A percentile compares a stretch with the other conserved stretches of the same genome.
These are phyloP conservation scores for Sebastes paucispinis DNA, from an alignment of 2,797 vertebrate genomes.

Conservation along the genomic window DNA sequence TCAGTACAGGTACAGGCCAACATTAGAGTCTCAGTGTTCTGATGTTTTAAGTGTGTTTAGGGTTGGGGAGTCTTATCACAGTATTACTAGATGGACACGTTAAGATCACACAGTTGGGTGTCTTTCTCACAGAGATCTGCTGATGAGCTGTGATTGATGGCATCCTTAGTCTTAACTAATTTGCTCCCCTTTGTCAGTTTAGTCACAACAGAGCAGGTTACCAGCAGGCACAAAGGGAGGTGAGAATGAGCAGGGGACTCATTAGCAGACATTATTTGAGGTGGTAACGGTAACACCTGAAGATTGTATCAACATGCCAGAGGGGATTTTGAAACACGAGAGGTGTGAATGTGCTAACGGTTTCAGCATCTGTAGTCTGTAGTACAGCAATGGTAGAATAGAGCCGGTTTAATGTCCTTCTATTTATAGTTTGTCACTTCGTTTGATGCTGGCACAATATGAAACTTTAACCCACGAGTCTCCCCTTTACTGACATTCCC, in stretches of 20 bases:
- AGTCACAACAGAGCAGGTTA: constrained; percentile 17
- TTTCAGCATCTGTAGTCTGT: not conserved
- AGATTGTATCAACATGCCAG: constrained; percentile 54
- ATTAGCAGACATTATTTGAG: constrained; percentile 53
- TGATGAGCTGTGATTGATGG: not conserved
- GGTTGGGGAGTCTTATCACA: not conserved
- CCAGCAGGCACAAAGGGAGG: constrained; percentile 27
- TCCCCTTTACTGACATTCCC: no score
- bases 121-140: not conserved
- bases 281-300: constrained; percentile 42
- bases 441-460: no score
- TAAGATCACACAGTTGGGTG: not conserved
- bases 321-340: constrained; percentile 29
- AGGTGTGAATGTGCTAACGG: constrained; percentile 34
- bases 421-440: not conserved
- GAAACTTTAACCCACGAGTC: no score
- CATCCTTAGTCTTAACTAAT: not conserved
- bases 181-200: not conserved
- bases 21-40: not conserved
- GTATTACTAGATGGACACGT: not conserved
- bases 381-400: not conserved
- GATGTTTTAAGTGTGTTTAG: not conserved
- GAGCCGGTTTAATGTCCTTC: not conserved
- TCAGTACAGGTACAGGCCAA: constrained; percentile 85
- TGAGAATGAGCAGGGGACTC: constrained; percentile 43